Base-by-base conservation (phyloP, 1,140 invertebrate species). In the Zaprionus capensis region DNA sequence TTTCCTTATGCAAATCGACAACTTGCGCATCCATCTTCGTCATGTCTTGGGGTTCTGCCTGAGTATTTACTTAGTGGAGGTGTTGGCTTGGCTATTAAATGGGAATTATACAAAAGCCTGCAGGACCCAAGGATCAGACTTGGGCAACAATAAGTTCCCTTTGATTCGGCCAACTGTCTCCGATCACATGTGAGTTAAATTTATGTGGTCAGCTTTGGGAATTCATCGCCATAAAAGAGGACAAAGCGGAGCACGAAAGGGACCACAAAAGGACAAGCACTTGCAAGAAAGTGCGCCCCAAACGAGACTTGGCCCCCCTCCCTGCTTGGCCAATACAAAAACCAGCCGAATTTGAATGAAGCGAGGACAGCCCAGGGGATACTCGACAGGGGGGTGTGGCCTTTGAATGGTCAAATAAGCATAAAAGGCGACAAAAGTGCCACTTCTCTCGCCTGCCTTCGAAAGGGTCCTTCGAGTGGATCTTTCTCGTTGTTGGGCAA, bases 371-470 rank as follows among this genome's bases (percentile, higher is more conserved):
- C 31, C 22, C 15, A 12, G 17, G 22, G 22, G 9, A 5, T 5
- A 34, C 20, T 20, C 63, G 68, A 31, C 14, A 14, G 9, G 26
- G 53, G 67, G 24, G 49, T 68, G 53, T 65, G 66, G 59, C 36
- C 34, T 61, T 55, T 77, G 62, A 75, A 75, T 78, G 82, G 75
- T 86, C 82, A 82, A 86, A 84, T 76, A 82, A 85, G 70, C 84
- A 90, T 88, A 88, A 88, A 88, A 90, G 84, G 85, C 85, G 85
- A 90, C 85, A 80, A 88, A 88, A 88, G 85, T 88, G 85, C 66
- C 85, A 88, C 85, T 90, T 88, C 59, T 77, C 17, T 26, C 22
- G 62, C 70, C 49, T 36, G 44, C 62, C 41, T 41, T 74, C 20
- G 49, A 56, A 62, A 56, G 44, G 67, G 56, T 55, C 59, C 55